Evolutionary conservation across 1,140 invertebrate genomes (phyloP), one percentile per base, ranked within the genome.

Genomic region (Bombus pascuorum): DNA sequence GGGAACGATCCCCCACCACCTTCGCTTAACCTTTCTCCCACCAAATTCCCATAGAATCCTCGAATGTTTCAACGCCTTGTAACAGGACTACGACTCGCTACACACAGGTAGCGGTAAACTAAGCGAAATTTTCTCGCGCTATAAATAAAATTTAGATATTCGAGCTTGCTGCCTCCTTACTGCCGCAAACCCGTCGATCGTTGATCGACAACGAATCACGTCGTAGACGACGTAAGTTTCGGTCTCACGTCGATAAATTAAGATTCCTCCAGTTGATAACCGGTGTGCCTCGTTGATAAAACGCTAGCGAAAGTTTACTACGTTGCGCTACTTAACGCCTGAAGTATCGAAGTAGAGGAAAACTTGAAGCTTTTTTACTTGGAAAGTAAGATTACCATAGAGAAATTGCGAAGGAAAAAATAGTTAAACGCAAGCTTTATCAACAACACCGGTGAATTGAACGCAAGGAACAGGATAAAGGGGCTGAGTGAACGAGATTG

Each of bases 401-500:
- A 70, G 68, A 25, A 25, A 39, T 25, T 12, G 22, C 65, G 65
- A 13, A 71, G 18, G 12, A 28, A 70, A 70, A 70, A 70, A 70
- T 70, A 37, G 68, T 70, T 68, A 22, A 68, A 68, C 65, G 65
- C 32, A 0, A 34, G 32, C 32, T 34, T 37, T 25, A 37, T 68
- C 3, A n/a, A 72, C 37, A 34, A 73, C 25, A 34, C 25, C 28
- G 22, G 57, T 13, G 59, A 85, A 89, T 85, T 76, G 71, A 28
- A 57, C 37, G 62, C 12, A 3, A 76, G 32, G 44, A n/a, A 70
- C 34, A 66, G 74, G 74, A 86, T 82, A 57, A 75, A 57, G 47
- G 22, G 59, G 28, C 15, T 13, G 57, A 59, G 57, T 39, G 53
- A 81, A 82, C 62, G 53, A 87, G 78, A 72, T 81, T 72, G 79